phyloP scores from a whole-genome alignment of 2,113 vertebrate genomes.

The Calcarius ornatus region DNA sequence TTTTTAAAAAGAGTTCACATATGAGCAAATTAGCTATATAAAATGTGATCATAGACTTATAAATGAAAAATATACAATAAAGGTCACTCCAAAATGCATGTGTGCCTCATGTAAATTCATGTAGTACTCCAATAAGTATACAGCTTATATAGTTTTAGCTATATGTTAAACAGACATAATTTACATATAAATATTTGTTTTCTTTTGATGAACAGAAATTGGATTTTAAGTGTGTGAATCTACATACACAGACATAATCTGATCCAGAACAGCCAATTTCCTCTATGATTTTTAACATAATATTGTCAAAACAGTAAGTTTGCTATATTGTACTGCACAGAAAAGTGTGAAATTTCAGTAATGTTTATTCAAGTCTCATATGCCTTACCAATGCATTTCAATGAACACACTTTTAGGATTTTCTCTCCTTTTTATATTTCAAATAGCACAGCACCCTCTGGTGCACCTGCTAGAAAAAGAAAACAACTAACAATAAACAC shows the following conservation, averaged over 20 bases:
- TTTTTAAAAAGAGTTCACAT: neutral
- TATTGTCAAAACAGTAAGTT: neutral
- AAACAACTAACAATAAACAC: constrained; percentile 28
- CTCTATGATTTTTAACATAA: neutral
- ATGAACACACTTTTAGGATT: neutral
- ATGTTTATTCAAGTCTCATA: neutral
- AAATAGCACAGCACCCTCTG: constrained; percentile 77
- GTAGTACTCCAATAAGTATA: neutral
- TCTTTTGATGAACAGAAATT: neutral
- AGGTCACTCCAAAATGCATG: neutral
- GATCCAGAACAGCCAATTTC: neutral
- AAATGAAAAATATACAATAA: neutral
- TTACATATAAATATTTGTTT: neutral
- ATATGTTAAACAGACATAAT: neutral
- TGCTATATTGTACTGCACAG: neutral
- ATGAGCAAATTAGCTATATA: neutral
- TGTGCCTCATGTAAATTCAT: neutral
- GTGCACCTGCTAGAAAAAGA: constrained; percentile 57
- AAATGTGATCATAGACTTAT: neutral
- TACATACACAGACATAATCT: neutral
- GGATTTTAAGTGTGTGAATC: neutral
- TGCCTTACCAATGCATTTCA: neutral
- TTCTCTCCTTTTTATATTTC: constrained; percentile 21
- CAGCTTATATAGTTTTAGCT: neutral
- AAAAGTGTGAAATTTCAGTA: neutral